Conservation (phyloP, 2,113 vertebrate genomes). For the Osmerus eperlanus region DNA sequence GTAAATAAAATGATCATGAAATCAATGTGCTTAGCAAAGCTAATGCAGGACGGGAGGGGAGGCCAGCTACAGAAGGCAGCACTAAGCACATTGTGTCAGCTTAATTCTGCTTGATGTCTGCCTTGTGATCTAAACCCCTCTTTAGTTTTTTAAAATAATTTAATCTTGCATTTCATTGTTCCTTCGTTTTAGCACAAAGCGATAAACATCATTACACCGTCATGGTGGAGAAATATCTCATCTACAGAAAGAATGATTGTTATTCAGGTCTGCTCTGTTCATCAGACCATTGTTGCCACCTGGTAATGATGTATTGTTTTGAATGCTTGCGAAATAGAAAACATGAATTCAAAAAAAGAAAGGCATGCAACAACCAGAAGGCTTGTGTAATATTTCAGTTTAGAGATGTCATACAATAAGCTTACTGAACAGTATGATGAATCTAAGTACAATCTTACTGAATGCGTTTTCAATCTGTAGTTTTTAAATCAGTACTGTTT, state of each 20-base stretch:
- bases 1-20: conserved; percentile 37
- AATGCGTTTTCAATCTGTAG: background rate
- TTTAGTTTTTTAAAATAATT: conserved; percentile 22
- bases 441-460: background rate
- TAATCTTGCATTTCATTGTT: conserved; percentile 23
- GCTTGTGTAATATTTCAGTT: no score
- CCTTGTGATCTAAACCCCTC: conserved; percentile 30
- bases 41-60: conserved; percentile 32
- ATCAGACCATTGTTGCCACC: conserved; percentile 19
- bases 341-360: conserved; percentile 28
- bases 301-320: conserved; percentile 36
- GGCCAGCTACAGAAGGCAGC: conserved; percentile 17
- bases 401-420: no score
- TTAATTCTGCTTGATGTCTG: conserved; percentile 32
- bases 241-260: conserved; percentile 25
- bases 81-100: conserved; percentile 37
- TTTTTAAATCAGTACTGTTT: background rate
- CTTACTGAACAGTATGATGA: background rate
- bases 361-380: background rate
- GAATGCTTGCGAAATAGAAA: conserved; percentile 29
- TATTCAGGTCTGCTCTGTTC: background rate
- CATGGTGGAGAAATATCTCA: conserved; percentile 19
- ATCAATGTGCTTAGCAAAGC: conserved; percentile 28
- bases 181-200: conserved; percentile 7
- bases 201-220: conserved; percentile 34